Conservation (phyloP, 2,888 invertebrate species). For the Prosapia bicincta region DNA sequence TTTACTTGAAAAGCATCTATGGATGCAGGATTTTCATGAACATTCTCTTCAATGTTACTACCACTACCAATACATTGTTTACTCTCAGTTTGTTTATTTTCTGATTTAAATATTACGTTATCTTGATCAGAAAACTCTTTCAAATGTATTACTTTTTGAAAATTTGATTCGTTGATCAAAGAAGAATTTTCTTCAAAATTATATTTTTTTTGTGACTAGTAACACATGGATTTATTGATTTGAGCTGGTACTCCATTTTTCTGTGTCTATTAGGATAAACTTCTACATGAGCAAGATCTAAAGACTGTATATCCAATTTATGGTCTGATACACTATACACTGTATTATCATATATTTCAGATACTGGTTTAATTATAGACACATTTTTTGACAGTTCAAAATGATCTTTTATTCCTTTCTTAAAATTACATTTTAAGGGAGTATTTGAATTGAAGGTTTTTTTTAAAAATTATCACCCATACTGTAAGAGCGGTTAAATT, state of each 20-base stretch:
- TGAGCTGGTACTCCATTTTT: not conserved
- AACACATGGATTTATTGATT: not conserved
- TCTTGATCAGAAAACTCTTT: no score
- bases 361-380: not conserved
- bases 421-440: not conserved
- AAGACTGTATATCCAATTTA: conserved; percentile 21
- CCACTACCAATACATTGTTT: no score
- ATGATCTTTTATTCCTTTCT: not conserved
- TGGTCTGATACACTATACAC: not conserved
- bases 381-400: not conserved
- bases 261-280: conserved; percentile 9
- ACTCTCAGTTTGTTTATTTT: no score
- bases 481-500: not conserved
- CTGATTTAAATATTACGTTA: no score
- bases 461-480: not conserved
- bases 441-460: not conserved
- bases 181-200: no score
- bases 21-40: no score
- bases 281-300: conserved; percentile 29
- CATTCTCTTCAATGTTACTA: no score
- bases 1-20: no score
- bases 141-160: no score
- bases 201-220: not conserved
- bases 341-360: not conserved
- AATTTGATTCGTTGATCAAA: no score